These are phyloP conservation scores for Nasonia longicornis DNA, from an alignment of 1,140 invertebrate species.

Conservation along the genomic window DNA sequence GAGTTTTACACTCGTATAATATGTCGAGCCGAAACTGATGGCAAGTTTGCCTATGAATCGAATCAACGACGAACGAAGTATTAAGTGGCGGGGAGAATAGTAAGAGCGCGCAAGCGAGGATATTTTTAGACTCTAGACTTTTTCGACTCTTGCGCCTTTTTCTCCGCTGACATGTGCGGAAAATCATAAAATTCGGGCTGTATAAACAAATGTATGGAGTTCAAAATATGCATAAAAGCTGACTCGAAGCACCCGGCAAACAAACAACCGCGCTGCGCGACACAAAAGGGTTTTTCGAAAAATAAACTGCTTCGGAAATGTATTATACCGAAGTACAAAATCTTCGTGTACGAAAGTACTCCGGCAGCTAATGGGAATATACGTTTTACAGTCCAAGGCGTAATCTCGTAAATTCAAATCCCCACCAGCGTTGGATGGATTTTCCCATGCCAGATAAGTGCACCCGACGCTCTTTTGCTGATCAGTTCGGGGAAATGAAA, in stretches of 20 bases:
- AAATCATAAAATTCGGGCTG: conserved; percentile 29
- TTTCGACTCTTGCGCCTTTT: conserved; percentile 26
- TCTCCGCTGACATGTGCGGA: conserved; percentile 32
- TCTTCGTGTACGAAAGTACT: neutral
- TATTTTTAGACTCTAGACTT: conserved; percentile 36
- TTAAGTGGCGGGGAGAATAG: conserved; percentile 5
- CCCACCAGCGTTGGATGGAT: neutral
- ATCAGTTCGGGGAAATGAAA: conserved; percentile 21
- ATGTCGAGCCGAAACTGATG: too few relatives aligned
- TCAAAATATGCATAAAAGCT: neutral
- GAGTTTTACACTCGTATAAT: too few relatives aligned
- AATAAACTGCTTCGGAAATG: neutral
- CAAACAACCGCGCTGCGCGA: neutral
- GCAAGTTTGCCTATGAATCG: neutral
- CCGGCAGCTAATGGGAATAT: conserved; percentile 1
- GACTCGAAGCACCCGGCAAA: neutral
- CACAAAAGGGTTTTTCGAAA: neutral
- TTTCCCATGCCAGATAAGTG: conserved; percentile 19
- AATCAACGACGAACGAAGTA: neutral
- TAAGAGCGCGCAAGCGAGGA: neutral
- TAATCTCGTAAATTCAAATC: conserved; percentile 33
- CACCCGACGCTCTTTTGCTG: neutral
- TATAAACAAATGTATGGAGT: conserved; percentile 1
- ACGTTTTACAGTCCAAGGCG: neutral
- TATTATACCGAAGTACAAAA: too few relatives aligned